Evolutionary conservation across 2,797 vertebrate genomes (phyloP).

Genomic region (Coreius guichenoti): DNA sequence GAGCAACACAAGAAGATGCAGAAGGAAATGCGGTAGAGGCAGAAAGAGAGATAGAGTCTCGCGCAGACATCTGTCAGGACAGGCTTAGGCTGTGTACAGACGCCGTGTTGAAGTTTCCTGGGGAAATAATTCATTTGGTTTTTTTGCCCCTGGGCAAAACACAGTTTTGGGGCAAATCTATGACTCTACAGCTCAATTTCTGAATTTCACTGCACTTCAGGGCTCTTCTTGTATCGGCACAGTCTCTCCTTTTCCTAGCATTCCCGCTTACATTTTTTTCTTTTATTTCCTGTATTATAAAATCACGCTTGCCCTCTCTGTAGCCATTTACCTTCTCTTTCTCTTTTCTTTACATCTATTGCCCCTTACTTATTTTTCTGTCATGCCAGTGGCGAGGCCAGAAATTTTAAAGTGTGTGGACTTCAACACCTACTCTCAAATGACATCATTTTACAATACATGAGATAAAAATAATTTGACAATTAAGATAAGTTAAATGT

Average conservation of each 20-base stretch:
- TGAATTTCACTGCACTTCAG: slow-evolving; percentile 26
- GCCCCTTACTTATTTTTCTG: too few species aligned
- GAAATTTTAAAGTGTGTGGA: background rate
- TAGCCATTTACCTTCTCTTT: too few species aligned
- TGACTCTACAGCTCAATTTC: slow-evolving; percentile 50
- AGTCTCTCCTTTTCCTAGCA: background rate
- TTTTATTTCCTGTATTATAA: background rate
- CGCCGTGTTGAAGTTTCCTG: slow-evolving; percentile 17
- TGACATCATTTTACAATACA: too few species aligned
- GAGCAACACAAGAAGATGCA: background rate
- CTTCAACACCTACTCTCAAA: too few species aligned
- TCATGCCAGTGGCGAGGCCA: too few species aligned
- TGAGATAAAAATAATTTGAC: too few species aligned
- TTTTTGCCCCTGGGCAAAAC: slow-evolving; percentile 48
- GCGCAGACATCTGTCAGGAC: slow-evolving; percentile 40
- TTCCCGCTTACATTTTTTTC: background rate
- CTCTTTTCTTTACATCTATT: too few species aligned
- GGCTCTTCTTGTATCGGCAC: background rate
- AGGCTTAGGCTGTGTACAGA: slow-evolving; percentile 41
- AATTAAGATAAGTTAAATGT: too few species aligned
- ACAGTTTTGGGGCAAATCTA: slow-evolving; percentile 36
- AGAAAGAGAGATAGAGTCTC: slow-evolving; percentile 16
- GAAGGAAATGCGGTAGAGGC: background rate
- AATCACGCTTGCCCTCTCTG: too few species aligned
- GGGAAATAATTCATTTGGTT: slow-evolving; percentile 48